Evolutionary conservation across 2,113 vertebrate species (phyloP).

Genomic region (Equus quagga): DNA sequence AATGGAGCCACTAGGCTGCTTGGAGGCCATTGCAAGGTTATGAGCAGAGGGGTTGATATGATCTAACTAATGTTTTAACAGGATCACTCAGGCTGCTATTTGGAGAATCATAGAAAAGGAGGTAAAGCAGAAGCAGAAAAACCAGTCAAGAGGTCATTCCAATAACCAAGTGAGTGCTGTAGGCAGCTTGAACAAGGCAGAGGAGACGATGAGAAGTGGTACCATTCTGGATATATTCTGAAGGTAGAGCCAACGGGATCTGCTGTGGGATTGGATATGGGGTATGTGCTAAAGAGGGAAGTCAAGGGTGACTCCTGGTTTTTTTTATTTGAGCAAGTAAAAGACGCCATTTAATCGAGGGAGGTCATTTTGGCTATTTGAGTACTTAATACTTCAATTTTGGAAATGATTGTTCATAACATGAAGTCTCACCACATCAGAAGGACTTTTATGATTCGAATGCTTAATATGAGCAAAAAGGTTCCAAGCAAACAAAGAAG

Average conservation of each 20-base stretch:
- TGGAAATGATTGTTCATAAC: background rate
- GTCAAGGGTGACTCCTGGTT: background rate
- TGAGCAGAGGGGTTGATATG: background rate
- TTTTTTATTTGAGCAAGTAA: background rate
- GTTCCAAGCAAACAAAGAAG: background rate
- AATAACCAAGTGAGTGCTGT: background rate
- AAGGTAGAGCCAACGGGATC: background rate
- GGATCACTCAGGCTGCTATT: background rate
- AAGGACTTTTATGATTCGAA: background rate
- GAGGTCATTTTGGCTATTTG: background rate
- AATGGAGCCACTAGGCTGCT: background rate
- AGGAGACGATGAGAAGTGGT: background rate
- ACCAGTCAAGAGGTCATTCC: background rate
- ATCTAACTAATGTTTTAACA: background rate
- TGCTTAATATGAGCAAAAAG: background rate
- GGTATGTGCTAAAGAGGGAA: background rate
- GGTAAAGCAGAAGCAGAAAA: background rate
- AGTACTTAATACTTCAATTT: background rate
- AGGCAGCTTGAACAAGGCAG: background rate
- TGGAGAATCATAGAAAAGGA: background rate
- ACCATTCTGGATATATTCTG: background rate
- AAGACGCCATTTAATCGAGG: background rate
- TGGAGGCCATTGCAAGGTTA: background rate
- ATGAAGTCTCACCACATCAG: background rate
- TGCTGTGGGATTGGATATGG: background rate